Conservation (phyloP, 1,140 invertebrate genomes). For the Drosophila oshimai region DNA sequence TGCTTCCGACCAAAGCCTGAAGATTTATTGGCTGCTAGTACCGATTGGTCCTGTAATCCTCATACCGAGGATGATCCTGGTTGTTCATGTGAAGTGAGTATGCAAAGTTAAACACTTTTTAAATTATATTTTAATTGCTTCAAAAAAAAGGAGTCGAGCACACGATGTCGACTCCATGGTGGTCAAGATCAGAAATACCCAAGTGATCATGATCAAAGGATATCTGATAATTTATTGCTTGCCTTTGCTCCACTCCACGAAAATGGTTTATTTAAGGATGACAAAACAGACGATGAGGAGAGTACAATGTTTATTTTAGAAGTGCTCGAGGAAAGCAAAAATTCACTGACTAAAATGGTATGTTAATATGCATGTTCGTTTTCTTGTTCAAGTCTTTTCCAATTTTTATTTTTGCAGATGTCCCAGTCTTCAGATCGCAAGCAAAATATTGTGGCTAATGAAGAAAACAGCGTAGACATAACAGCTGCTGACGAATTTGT, state of each 20-base stretch:
- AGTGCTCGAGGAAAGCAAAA: conserved; percentile 50
- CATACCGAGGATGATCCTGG: neutral
- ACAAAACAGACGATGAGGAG: conserved; percentile 47
- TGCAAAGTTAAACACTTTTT: too few species aligned
- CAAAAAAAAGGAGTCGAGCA: neutral
- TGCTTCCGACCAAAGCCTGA: conserved; percentile 44
- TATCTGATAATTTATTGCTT: neutral
- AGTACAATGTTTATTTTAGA: conserved; percentile 49
- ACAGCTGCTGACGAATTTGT: neutral
- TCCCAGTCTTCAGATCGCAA: neutral
- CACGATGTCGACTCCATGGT: neutral
- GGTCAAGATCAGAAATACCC: neutral
- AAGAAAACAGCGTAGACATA: neutral
- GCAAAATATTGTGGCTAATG: neutral
- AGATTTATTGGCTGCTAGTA: conserved; percentile 50
- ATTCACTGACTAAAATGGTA: conserved; percentile 53
- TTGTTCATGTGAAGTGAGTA: neutral
- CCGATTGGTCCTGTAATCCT: conserved; percentile 42
- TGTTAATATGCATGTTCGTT: neutral
- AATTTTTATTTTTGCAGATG: neutral
- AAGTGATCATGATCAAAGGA: neutral
- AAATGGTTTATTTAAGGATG: conserved; percentile 23
- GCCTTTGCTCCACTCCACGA: conserved; percentile 3
- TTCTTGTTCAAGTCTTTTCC: too few species aligned
- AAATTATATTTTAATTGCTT: neutral